Evolutionary conservation across 1,140 invertebrate genomes (phyloP).

Genomic region (Trichogramma pretiosum): DNA sequence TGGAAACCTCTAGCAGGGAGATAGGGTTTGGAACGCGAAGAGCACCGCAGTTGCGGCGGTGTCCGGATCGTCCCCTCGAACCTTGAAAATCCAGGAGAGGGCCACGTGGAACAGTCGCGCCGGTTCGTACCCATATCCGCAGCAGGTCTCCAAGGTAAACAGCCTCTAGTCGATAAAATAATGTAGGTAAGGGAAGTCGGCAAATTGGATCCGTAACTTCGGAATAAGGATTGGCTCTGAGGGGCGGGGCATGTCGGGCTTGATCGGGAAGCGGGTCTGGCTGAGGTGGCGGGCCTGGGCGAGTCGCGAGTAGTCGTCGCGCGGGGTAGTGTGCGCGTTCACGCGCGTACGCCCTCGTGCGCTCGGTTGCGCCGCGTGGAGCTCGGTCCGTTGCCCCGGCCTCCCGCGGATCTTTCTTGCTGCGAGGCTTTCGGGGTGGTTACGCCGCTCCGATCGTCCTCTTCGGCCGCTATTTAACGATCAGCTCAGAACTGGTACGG

Average conservation of each 20-base stretch:
- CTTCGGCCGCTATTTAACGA: too few relatives aligned
- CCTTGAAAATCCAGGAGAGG: conserved; percentile 71
- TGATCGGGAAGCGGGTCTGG: conserved; percentile 34
- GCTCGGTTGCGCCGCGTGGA: conserved; percentile 16
- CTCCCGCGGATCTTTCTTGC: conserved; percentile 33
- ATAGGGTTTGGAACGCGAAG: conserved; percentile 62
- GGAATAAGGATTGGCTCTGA: conserved; percentile 72
- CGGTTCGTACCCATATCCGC: conserved; percentile 71
- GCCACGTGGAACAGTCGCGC: conserved; percentile 56
- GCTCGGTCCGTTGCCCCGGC: conserved; percentile 35
- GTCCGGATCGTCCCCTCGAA: conserved; percentile 58
- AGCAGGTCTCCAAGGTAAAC: conserved; percentile 82
- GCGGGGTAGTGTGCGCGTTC: too few relatives aligned
- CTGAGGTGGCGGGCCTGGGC: conserved; percentile 5
- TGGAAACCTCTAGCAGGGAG: conserved; percentile 65
- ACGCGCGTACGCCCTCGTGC: not conserved
- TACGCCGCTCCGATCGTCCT: conserved; percentile 21
- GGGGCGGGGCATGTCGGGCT: conserved; percentile 59
- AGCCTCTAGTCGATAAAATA: conserved; percentile 83
- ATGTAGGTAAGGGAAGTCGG: conserved; percentile 82
- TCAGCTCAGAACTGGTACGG: too few relatives aligned
- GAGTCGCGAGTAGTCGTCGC: too few relatives aligned
- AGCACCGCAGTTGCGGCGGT: conserved; percentile 62
- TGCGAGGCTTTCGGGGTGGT: conserved; percentile 28
- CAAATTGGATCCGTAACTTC: conserved; percentile 77